phyloP scores from a whole-genome alignment of 2,888 invertebrate genomes.

The Acleris laterana region DNA sequence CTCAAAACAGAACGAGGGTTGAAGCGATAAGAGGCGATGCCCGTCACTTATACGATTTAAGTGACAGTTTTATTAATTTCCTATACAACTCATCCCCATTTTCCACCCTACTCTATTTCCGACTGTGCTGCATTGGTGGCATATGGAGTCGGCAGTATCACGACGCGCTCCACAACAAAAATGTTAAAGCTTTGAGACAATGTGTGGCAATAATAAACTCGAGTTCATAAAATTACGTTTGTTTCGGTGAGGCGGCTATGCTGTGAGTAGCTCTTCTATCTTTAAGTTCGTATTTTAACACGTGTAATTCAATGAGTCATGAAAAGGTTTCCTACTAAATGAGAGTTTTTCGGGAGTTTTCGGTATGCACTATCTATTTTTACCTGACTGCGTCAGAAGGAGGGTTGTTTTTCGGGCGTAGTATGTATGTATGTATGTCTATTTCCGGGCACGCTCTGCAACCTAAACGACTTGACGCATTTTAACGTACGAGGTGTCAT shows the following conservation, averaged over 20 bases:
- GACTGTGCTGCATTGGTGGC: slow-evolving; percentile 73
- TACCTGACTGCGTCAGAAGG: too few relatives aligned
- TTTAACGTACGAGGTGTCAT: too few relatives aligned
- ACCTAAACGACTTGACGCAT: too few relatives aligned
- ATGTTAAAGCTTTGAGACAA: slow-evolving; percentile 47
- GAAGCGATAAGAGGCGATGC: slow-evolving; percentile 64
- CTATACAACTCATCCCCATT: slow-evolving; percentile 78
- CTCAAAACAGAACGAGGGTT: slow-evolving; percentile 54
- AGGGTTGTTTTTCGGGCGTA: too few relatives aligned
- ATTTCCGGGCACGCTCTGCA: too few relatives aligned
- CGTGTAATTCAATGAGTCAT: not conserved
- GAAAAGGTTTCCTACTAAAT: not conserved
- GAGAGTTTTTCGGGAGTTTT: too few relatives aligned
- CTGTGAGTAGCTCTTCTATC: not conserved
- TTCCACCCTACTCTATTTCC: slow-evolving; percentile 73
- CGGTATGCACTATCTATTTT: too few relatives aligned
- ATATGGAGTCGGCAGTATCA: slow-evolving; percentile 69
- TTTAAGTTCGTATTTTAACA: not conserved
- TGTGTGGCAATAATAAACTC: slow-evolving; percentile 22
- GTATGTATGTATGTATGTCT: too few relatives aligned
- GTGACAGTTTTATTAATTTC: slow-evolving; percentile 92
- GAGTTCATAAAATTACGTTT: slow-evolving; percentile 18
- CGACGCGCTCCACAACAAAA: slow-evolving; percentile 48
- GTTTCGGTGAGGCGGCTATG: not conserved
- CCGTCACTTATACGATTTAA: slow-evolving; percentile 84